phyloP scores from a whole-genome alignment of 37 sponge, comb jelly and placozoan species.

The Tethya wilhelma region DNA sequence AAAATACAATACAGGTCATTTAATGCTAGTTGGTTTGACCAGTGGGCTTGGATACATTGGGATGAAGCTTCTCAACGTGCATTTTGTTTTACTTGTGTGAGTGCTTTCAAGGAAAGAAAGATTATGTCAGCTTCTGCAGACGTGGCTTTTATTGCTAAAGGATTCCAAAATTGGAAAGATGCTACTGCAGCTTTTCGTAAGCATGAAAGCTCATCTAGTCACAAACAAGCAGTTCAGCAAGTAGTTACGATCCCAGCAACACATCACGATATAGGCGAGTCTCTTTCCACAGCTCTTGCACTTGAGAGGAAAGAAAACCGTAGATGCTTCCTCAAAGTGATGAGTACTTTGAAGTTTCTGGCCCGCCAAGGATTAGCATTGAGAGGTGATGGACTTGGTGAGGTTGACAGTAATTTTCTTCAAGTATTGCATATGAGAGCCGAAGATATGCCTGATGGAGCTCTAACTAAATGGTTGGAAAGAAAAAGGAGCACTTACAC shows the following conservation, averaged over 20 bases:
- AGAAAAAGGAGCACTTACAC: slow-evolving; percentile 22
- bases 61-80: slow-evolving; percentile 1
- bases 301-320: slow-evolving; percentile 1
- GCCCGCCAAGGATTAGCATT: neutral
- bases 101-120: neutral
- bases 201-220: neutral
- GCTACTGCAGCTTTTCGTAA: neutral
- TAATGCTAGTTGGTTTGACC: neutral
- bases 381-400: neutral
- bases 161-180: slow-evolving; percentile 6
- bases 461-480: neutral
- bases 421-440: neutral
- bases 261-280: slow-evolving; percentile 5
- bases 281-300: neutral
- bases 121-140: slow-evolving; percentile 1
- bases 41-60: slow-evolving; percentile 4
- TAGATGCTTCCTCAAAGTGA: neutral
- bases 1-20: neutral
- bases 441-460: neutral
- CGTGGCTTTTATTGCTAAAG: neutral
- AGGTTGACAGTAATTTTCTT: neutral
- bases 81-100: slow-evolving; percentile 17
- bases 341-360: slow-evolving; percentile 2
- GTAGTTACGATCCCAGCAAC: slow-evolving; percentile 1
- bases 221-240: slow-evolving; percentile 2